Evolutionary conservation across 2,113 vertebrate genomes (phyloP).

Genomic region (Onychostruthus taczanowskii): DNA sequence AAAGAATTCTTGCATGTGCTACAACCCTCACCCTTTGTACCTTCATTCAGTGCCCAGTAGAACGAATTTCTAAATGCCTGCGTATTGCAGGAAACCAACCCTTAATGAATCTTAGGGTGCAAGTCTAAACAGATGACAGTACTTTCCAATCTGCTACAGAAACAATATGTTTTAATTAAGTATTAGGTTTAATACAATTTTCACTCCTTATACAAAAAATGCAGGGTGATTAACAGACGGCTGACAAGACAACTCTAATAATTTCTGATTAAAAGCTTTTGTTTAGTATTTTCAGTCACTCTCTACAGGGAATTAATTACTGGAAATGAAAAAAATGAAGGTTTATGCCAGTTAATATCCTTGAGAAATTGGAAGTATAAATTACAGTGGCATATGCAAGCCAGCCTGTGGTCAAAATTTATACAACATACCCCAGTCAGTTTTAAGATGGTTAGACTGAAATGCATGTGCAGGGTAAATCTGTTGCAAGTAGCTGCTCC

Average conservation of each 20-base stretch:
- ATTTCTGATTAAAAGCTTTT: constrained; percentile 63
- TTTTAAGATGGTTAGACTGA: not conserved
- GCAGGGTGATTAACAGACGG: constrained; percentile 18
- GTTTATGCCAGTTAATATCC: constrained; percentile 38
- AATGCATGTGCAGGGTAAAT: not conserved
- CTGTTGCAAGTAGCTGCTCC: not conserved
- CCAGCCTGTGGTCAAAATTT: constrained; percentile 42
- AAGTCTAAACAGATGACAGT: constrained; percentile 43
- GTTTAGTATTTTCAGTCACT: constrained; percentile 58
- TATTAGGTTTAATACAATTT: constrained; percentile 49
- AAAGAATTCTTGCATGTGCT: constrained; percentile 21
- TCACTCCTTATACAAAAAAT: constrained; percentile 48
- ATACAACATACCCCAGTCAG: not conserved
- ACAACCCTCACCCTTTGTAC: constrained; percentile 22
- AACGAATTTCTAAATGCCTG: constrained; percentile 37
- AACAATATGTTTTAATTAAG: constrained; percentile 59
- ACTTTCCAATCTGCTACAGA: constrained; percentile 8
- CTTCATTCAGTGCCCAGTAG: not conserved
- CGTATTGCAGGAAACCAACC: constrained; percentile 18
- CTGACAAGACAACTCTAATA: constrained; percentile 47
- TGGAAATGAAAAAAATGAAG: constrained; percentile 38
- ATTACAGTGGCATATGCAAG: constrained; percentile 46
- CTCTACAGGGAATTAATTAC: constrained; percentile 59
- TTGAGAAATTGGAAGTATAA: constrained; percentile 41
- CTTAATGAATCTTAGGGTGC: constrained; percentile 32